Evolutionary conservation across 2,797 vertebrate genomes (phyloP).

Genomic region (Ctenochaetus hawaiiensis): DNA sequence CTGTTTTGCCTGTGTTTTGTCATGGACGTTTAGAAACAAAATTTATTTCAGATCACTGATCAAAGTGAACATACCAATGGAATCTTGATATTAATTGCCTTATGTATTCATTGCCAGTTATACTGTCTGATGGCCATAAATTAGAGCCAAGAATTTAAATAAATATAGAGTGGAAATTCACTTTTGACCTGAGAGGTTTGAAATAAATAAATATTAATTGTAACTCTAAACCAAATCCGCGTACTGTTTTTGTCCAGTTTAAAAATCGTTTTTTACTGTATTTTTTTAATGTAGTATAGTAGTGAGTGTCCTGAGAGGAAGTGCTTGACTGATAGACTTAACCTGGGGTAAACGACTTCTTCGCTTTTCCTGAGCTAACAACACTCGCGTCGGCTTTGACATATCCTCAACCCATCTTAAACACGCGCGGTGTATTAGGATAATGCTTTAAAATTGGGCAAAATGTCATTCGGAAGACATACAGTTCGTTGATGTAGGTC

Average conservation of each 20-base stretch:
- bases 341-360: rapidly evolving
- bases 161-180: neutral
- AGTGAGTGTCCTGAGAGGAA: neutral
- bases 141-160: too few species aligned
- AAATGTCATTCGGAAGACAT: neutral
- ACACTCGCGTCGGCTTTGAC: slow-evolving; percentile 50
- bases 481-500: neutral
- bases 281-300: neutral
- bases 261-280: too few species aligned
- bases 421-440: neutral
- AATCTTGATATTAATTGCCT: too few species aligned
- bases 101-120: too few species aligned
- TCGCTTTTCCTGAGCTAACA: slow-evolving; percentile 63
- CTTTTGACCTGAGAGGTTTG: neutral
- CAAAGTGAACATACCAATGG: too few species aligned
- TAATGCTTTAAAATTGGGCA: neutral
- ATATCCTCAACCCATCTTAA: slow-evolving; percentile 20
- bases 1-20: too few species aligned
- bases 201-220: too few species aligned
- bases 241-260: too few species aligned
- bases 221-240: too few species aligned
- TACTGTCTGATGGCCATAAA: neutral
- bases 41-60: too few species aligned
- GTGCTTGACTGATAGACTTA: slow-evolving; percentile 9
- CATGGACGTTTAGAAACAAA: neutral